Conservation (phyloP, 2,113 vertebrate genomes). For the Ctenomys sociabilis region DNA sequence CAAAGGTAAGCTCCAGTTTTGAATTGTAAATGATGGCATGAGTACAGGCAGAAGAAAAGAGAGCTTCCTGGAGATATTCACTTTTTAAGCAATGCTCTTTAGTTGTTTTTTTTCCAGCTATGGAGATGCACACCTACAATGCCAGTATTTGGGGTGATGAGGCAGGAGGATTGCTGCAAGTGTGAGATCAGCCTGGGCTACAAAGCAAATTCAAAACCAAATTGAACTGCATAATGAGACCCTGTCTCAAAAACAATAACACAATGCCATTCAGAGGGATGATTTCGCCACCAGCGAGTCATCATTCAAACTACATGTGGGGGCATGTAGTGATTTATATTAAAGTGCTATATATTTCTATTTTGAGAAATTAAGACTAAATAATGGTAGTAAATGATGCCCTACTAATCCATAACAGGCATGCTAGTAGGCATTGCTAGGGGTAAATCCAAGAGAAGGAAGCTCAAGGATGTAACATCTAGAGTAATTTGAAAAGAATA, state of each 20-base stretch:
- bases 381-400: background rate
- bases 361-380: background rate
- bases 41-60: background rate
- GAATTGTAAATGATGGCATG: background rate
- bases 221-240: background rate
- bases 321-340: no score
- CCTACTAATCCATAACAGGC: background rate
- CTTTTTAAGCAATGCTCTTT: background rate
- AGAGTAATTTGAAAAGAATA: background rate
- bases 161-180: background rate
- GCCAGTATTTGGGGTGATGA: background rate
- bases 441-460: background rate
- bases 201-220: background rate
- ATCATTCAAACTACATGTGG: background rate
- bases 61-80: background rate
- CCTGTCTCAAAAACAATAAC: background rate
- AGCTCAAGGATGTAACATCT: background rate
- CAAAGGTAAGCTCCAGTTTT: background rate
- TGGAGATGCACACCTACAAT: background rate
- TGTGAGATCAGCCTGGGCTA: background rate
- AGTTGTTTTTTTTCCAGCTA: background rate
- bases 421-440: background rate
- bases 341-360: background rate
- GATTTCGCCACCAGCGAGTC: background rate
- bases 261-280: background rate